A percentile compares a stretch with the other conserved stretches of the same genome.
phyloP scores from a whole-genome alignment of 2,888 invertebrate genomes.

The Cerastoderma edule region DNA sequence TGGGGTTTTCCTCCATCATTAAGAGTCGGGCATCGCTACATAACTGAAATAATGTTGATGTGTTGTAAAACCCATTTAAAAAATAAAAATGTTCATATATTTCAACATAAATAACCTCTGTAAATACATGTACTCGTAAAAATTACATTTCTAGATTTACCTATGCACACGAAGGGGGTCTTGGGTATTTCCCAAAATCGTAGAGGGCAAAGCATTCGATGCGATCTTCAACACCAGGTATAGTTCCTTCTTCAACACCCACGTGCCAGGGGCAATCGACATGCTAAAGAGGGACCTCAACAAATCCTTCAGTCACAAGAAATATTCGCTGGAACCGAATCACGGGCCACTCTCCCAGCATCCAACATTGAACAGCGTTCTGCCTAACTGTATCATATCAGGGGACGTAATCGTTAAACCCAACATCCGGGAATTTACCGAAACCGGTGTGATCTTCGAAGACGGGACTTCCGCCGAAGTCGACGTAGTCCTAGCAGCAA shows the following conservation, averaged over 20 bases:
- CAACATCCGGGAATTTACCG: constrained; percentile 74
- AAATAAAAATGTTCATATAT: too few relatives aligned
- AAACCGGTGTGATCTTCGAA: constrained; percentile 76
- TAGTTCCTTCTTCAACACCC: background rate
- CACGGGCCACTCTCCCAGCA: constrained; percentile 73
- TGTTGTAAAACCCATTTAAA: too few relatives aligned
- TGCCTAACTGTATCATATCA: constrained; percentile 82
- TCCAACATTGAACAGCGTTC: constrained; percentile 83
- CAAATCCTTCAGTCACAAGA: constrained; percentile 81
- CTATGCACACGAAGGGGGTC: constrained; percentile 84
- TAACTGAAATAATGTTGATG: too few relatives aligned
- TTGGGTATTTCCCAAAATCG: constrained; percentile 82
- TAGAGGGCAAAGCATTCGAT: constrained; percentile 72
- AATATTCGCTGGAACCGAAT: constrained; percentile 83
- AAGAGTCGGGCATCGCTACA: too few relatives aligned
- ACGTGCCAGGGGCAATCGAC: background rate
- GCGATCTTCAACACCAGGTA: background rate
- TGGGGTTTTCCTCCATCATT: too few relatives aligned
- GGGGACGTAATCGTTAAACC: constrained; percentile 82
- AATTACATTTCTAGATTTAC: constrained; percentile 78
- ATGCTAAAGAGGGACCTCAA: constrained; percentile 65
- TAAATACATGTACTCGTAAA: too few relatives aligned
- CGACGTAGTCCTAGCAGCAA: constrained; percentile 82
- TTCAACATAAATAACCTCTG: too few relatives aligned
- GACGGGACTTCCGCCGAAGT: constrained; percentile 76